A percentile compares a stretch with the other conserved stretches of the same genome.
These are phyloP conservation scores for Nephrotoma guestfalica DNA, from an alignment of 2,888 invertebrate genomes.

Conservation along the genomic window DNA sequence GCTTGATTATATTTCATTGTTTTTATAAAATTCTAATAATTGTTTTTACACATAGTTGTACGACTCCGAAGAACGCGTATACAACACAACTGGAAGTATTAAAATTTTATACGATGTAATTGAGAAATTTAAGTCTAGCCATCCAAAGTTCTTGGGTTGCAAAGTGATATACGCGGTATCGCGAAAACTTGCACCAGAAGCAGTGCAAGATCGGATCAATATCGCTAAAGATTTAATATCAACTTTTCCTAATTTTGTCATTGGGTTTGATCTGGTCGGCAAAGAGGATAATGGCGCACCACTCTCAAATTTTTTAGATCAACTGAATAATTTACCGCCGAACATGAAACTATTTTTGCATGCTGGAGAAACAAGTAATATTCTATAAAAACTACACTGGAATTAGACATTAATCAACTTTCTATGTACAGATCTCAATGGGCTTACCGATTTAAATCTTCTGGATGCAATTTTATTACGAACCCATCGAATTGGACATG, in stretches of 20 bases:
- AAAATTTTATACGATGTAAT: conserved; percentile 35
- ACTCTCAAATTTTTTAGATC: conserved; percentile 23
- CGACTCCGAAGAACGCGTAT: not conserved
- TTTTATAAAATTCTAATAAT: not conserved
- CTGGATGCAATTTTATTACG: conserved; percentile 32
- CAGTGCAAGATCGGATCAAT: conserved; percentile 15
- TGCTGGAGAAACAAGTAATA: conserved; percentile 45
- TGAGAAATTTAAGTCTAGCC: conserved; percentile 36
- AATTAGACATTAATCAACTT: not conserved
- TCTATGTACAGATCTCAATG: conserved; percentile 35
- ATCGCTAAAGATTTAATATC: conserved; percentile 21
- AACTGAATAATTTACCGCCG: conserved; percentile 16
- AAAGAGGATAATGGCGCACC: conserved; percentile 46
- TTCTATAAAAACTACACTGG: not conserved
- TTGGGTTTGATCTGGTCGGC: conserved; percentile 54
- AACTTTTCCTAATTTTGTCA: conserved; percentile 36
- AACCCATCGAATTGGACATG: conserved; percentile 30
- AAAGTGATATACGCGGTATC: conserved; percentile 37
- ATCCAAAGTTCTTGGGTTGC: conserved; percentile 43
- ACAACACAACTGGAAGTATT: conserved; percentile 34
- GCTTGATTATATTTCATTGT: conserved; percentile 44
- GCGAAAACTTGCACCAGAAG: conserved; percentile 14
- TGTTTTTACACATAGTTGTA: not conserved
- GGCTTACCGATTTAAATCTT: conserved; percentile 41
- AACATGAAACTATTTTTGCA: conserved; percentile 44